Base-by-base conservation (phyloP, 2,113 vertebrate genomes). In the Bufo bufo region DNA sequence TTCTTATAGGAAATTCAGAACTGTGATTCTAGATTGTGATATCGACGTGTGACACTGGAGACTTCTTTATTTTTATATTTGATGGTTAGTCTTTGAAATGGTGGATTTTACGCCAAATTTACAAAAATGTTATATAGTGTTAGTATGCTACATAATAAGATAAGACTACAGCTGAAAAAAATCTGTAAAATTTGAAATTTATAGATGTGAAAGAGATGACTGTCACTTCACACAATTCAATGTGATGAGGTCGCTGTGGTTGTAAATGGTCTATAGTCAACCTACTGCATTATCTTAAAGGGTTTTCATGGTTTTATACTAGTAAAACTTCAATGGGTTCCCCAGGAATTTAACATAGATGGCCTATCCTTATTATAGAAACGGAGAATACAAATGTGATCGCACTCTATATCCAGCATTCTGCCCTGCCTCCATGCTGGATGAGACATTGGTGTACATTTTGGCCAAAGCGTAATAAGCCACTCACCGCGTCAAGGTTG, bases 1-100 rank as follows among this genome's bases (percentile, higher is more conserved):
- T 85, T 85, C 54, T 54, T 59, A 81, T 81, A 81, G 79, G 79
- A 81, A 45, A 61, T 81, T 17, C 33, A 45, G 58, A 16, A 10
- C 33, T 58, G 16, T 17, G 13, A 17, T 80, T 80, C 33, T 23
- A 16, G 14, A 61, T 45, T 63, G 33, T 61, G 56, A 63, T 81
- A 43, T 9, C 17, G 33, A 81, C 9, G 6, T 56, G 77, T 80
- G 77, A 79, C 33, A 33, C 50, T 45, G 33, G 52, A 56, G 54
- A 79, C n/a, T 20, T 12, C 2, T n/a, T 56, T 58, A 56, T 79
- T 13, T 23, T 56, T 79, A 56, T 56, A 49, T 79, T 33, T 79
- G 33, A 43, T 52, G 77, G n/a, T 78, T 4, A 78, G 7, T 10
- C 66, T 33, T 69, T 69, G 50, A n/a, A 52, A 14, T 58, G 33